These are phyloP conservation scores for Tetrapedia diversipes DNA, from an alignment of 2,888 invertebrate species.

Conservation along the genomic window DNA sequence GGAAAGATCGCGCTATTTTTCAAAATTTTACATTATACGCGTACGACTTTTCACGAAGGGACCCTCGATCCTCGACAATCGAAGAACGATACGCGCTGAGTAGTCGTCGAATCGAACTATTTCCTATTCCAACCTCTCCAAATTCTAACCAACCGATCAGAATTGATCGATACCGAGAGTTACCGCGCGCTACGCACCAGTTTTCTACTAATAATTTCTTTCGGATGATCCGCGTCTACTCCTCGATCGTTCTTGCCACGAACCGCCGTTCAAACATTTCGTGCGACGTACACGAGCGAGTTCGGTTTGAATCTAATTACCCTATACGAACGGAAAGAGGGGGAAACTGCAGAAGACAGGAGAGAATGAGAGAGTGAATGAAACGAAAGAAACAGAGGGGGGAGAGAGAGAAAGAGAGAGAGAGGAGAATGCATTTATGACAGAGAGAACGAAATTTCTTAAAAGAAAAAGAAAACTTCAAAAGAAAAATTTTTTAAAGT, in stretches of 20 bases:
- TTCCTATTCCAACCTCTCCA: background rate
- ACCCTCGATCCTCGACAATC: slow-evolving; percentile 70
- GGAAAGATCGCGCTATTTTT: slow-evolving; percentile 79
- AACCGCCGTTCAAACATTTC: slow-evolving; percentile 40
- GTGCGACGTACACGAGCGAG: slow-evolving; percentile 39
- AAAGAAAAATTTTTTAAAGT: slow-evolving; percentile 50
- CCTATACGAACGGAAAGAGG: slow-evolving; percentile 12
- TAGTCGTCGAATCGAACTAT: slow-evolving; percentile 30
- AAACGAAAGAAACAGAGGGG: background rate
- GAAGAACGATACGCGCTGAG: slow-evolving; percentile 59
- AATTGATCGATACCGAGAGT: background rate
- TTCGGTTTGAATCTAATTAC: slow-evolving; percentile 31
- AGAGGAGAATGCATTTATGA: slow-evolving; percentile 18
- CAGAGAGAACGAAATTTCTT: slow-evolving; percentile 47
- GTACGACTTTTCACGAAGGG: slow-evolving; percentile 68
- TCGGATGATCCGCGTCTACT: slow-evolving; percentile 29
- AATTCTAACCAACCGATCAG: background rate
- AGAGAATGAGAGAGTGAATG: slow-evolving; percentile 35
- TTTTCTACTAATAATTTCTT: background rate
- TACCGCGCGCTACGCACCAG: background rate
- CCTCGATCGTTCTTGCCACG: slow-evolving; percentile 43
- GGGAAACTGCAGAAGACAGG: slow-evolving; percentile 1
- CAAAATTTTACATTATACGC: slow-evolving; percentile 79
- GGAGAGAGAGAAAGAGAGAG: background rate
- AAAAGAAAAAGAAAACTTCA: slow-evolving; percentile 21